phyloP scores from a whole-genome alignment of 2,797 vertebrate genomes.

The Synanceia verrucosa region DNA sequence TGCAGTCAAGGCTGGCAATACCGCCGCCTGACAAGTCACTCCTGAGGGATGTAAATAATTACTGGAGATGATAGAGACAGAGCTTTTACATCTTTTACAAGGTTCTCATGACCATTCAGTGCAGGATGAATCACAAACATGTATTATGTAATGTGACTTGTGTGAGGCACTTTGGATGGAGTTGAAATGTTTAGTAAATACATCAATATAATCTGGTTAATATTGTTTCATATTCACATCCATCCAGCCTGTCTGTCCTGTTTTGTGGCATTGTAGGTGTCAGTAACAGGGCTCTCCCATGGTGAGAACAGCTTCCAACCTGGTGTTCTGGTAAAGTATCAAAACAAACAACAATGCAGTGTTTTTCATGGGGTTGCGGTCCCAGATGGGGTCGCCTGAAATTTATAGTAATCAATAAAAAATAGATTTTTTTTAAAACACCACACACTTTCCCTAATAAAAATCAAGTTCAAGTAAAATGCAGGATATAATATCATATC shows the following conservation, averaged over 20 bases:
- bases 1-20: constrained; percentile 45
- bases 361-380: too few relatives aligned
- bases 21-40: constrained; percentile 43
- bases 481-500: too few relatives aligned
- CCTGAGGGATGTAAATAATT: constrained; percentile 59
- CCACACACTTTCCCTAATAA: too few relatives aligned
- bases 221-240: not conserved
- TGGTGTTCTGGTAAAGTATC: not conserved
- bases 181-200: too few relatives aligned
- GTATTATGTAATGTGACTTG: not conserved
- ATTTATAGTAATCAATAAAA: too few relatives aligned
- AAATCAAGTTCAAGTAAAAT: too few relatives aligned
- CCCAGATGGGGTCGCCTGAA: too few relatives aligned
- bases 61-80: constrained; percentile 42
- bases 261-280: too few relatives aligned
- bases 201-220: too few relatives aligned
- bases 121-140: constrained; percentile 1
- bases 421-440: too few relatives aligned
- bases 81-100: not conserved
- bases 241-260: not conserved
- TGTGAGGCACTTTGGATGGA: not conserved
- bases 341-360: too few relatives aligned
- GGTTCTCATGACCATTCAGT: constrained; percentile 5
- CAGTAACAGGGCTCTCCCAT: not conserved
- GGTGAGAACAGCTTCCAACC: not conserved